Evolutionary conservation across 2,113 vertebrate species (phyloP), one percentile per base, ranked within the genome.

Genomic region (Puma concolor): DNA sequence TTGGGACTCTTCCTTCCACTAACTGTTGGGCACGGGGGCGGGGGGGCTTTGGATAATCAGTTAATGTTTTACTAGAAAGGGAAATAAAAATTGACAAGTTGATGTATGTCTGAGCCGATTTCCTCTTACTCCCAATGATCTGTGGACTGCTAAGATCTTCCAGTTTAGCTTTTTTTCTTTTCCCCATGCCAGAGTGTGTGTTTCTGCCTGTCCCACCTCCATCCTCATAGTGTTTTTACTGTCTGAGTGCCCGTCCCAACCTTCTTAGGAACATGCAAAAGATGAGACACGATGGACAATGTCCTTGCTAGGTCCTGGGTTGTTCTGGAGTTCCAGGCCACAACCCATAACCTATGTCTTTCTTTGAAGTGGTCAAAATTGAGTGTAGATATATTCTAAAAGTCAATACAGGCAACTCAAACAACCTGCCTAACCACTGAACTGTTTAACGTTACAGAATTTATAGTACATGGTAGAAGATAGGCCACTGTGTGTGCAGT

Each of bases 281-380:
- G 38, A 31, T 6, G 0, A n/a, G 14, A 52, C 1, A 12, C 29
- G 14, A 60, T 6, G 25, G 17, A 36, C 4, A 13, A 17, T 2
- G 19, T 4, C 15, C 21, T 81, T 10, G 15, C 8, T 41, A 21
- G 33, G 14, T 19, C 14, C 2, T 3, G 29, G 60, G 50, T 41
- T 2, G 0, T 76, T 29, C 72, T 85, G 31, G 54, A 69, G 5
- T 76, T 91, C 0, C 16, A 71, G 29, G 44, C 36, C 60, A 1
- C 21, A 92, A 21, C n/a, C 48, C 27, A 31, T 17, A 80, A 41
- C 19, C 12, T 23, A 11, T 19, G 5, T 11, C 33, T 79, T 60
- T 85, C 13, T 60, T 48, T 16, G 60, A 95, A 33, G n/a, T n/a
- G 63, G 27, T n/a, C 7, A 36, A 74, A 88, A 50, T 3, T 33